A percentile compares a stretch with the other conserved stretches of the same genome.
phyloP scores from a whole-genome alignment of 2,888 invertebrate genomes.

The Cinara cedri region DNA sequence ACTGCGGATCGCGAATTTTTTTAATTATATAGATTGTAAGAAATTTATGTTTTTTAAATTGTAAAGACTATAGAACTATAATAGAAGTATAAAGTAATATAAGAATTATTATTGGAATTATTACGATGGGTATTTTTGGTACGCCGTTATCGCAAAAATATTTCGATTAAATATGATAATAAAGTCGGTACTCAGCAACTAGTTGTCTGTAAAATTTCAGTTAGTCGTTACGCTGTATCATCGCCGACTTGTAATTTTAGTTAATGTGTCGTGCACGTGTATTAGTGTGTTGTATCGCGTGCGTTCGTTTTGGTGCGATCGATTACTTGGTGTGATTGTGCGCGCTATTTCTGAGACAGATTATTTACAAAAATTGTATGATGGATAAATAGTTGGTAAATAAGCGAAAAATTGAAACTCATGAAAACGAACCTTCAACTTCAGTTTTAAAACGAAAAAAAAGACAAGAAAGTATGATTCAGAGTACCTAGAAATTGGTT shows the following conservation, averaged over 20 bases:
- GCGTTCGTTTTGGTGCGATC: constrained; percentile 1
- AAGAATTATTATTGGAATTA: too few species aligned
- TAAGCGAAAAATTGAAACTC: constrained; percentile 9
- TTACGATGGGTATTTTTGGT: constrained; percentile 10
- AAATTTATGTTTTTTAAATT: too few species aligned
- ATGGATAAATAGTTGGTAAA: constrained; percentile 16
- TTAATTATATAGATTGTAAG: too few species aligned
- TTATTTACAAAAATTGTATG: constrained; percentile 4
- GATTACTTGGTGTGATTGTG: neutral
- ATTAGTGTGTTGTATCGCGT: too few species aligned
- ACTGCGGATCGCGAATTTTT: too few species aligned
- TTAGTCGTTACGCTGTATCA: constrained; percentile 6
- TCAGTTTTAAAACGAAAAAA: constrained; percentile 15
- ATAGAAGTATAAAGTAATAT: too few species aligned
- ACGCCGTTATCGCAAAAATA: constrained; percentile 6
- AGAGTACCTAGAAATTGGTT: constrained; percentile 22
- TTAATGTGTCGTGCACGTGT: neutral
- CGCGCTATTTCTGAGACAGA: neutral
- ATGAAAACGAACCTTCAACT: constrained; percentile 24
- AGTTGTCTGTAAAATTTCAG: constrained; percentile 1
- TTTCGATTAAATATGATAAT: constrained; percentile 15
- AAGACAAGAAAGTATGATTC: constrained; percentile 13
- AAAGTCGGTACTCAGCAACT: constrained; percentile 4
- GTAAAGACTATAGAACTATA: too few species aligned
- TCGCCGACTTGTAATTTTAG: neutral